Conservation (phyloP, 2,888 invertebrate genomes). For the Rosalia funebris region DNA sequence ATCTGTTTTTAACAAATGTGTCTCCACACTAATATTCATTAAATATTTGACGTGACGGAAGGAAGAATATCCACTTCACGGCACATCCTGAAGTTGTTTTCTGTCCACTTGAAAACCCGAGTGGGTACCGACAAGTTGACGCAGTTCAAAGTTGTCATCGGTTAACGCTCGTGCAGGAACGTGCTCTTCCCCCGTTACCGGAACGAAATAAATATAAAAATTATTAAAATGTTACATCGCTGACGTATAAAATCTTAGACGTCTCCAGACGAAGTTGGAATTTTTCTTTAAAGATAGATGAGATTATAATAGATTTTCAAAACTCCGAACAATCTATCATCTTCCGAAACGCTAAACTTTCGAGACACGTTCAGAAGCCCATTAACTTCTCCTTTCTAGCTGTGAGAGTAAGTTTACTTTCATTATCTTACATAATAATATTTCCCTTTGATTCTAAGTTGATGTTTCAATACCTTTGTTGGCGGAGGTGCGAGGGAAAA, state of each 20-base stretch:
- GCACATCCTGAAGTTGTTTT: not conserved
- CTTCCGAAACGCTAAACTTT: conserved; percentile 50
- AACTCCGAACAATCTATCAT: conserved; percentile 54
- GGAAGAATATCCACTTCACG: too few species aligned
- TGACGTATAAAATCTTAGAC: conserved; percentile 4
- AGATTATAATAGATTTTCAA: conserved; percentile 53
- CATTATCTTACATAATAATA: conserved; percentile 45
- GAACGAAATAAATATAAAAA: conserved; percentile 3
- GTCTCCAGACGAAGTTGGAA: conserved; percentile 11
- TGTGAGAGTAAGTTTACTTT: conserved; percentile 38
- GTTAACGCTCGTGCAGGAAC: not conserved
- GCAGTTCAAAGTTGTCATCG: not conserved
- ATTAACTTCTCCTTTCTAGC: conserved; percentile 44
- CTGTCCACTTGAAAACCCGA: not conserved
- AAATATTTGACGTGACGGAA: too few species aligned
- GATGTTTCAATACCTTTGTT: conserved; percentile 11
- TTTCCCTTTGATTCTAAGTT: conserved; percentile 27
- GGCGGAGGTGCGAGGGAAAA: conserved; percentile 1
- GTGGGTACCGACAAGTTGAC: not conserved
- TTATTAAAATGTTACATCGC: conserved; percentile 12
- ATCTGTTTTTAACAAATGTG: too few species aligned
- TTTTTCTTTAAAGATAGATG: conserved; percentile 49
- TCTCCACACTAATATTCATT: too few species aligned
- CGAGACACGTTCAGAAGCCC: conserved; percentile 51
- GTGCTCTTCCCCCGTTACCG: not conserved